Conservation (phyloP, 2,113 vertebrate genomes). For the human (Homo sapiens) region DNA sequence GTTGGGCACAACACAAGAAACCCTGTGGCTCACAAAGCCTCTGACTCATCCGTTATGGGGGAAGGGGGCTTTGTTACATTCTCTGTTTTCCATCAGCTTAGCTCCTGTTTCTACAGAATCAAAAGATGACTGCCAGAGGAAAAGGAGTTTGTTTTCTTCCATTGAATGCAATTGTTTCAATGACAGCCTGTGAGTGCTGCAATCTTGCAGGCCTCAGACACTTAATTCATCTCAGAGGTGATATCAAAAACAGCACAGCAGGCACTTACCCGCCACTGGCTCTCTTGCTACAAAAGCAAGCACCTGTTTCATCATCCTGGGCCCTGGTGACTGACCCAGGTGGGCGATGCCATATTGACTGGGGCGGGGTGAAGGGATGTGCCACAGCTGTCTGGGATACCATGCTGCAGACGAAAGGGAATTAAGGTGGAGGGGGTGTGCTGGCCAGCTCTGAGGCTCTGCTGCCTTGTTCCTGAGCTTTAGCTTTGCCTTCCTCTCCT, state of each 20-base stretch:
- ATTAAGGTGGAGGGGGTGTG: fast-evolving
- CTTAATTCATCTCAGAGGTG: constrained; percentile 49
- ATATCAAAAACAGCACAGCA: neutral
- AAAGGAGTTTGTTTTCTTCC: constrained; percentile 45
- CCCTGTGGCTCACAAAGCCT: neutral
- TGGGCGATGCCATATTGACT: fast-evolving
- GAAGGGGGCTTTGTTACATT: neutral
- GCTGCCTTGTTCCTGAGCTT: neutral
- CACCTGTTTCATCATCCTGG: neutral
- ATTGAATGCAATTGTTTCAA: neutral
- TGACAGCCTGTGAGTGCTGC: constrained; percentile 31
- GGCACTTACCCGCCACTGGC: neutral
- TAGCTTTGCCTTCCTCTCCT: no score
- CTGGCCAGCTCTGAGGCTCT: neutral
- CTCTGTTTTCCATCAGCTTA: neutral
- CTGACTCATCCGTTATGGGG: neutral
- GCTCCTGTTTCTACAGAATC: constrained; percentile 56
- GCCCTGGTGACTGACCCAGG: neutral
- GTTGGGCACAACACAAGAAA: neutral
- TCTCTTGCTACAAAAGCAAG: neutral
- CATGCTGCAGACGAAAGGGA: neutral
- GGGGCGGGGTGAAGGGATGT: no score
- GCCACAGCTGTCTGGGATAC: neutral
- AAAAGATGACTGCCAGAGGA: neutral
- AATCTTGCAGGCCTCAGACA: constrained; percentile 53